phyloP scores from a whole-genome alignment of 92 coral and sea anemone genomes.

The Actinernus sp. region DNA sequence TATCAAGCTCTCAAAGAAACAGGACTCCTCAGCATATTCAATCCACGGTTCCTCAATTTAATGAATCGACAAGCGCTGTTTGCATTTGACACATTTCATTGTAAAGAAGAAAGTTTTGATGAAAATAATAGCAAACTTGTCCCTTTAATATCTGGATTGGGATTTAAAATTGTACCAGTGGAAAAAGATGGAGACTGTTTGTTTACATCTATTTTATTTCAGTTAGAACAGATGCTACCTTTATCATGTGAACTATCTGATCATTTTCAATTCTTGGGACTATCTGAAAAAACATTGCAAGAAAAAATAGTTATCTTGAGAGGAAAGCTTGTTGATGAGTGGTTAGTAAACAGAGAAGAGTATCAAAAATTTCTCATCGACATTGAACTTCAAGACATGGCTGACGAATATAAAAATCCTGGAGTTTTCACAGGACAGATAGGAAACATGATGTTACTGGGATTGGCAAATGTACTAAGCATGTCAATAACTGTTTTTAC shows the following conservation, averaged over 20 bases:
- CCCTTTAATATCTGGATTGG: slow-evolving; percentile 17
- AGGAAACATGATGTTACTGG: too few species aligned
- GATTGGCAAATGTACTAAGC: too few species aligned
- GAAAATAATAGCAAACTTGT: slow-evolving; percentile 6
- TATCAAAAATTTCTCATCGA: slow-evolving; percentile 34
- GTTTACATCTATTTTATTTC: slow-evolving; percentile 30
- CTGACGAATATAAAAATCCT: too few species aligned
- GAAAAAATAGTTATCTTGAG: too few species aligned
- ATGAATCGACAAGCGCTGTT: slow-evolving; percentile 30
- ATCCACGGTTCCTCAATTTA: neutral
- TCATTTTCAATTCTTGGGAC: too few species aligned
- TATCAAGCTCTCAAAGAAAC: slow-evolving; percentile 4
- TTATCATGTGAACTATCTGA: neutral
- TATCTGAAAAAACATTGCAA: too few species aligned
- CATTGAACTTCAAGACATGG: slow-evolving; percentile 32
- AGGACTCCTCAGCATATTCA: too few species aligned
- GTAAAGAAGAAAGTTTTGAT: slow-evolving; percentile 9
- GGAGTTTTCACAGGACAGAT: too few species aligned
- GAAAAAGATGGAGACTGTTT: slow-evolving; percentile 56
- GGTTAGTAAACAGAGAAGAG: slow-evolving; percentile 21
- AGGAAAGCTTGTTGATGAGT: slow-evolving; percentile 32
- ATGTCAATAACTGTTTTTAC: too few species aligned
- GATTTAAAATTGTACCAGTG: too few species aligned
- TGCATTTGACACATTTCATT: slow-evolving; percentile 21
- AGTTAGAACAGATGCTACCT: slow-evolving; percentile 25